These are phyloP conservation scores for Cyclura pinguis DNA, from an alignment of 2,797 vertebrate genomes.

Conservation along the genomic window DNA sequence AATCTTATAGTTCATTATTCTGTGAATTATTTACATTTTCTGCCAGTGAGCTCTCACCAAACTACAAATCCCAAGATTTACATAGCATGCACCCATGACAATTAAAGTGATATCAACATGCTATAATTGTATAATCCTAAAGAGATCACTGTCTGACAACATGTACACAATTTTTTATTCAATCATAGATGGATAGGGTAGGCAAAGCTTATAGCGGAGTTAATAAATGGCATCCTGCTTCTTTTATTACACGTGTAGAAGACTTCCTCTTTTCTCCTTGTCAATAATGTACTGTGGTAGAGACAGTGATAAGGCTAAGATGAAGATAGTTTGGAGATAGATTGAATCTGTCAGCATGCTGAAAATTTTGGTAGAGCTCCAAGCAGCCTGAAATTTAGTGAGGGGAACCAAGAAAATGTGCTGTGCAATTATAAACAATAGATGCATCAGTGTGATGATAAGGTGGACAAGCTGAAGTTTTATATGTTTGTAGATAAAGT, in stretches of 20 bases:
- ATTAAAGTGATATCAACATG: too few species aligned
- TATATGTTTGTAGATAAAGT: constrained; percentile 44
- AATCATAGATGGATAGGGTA: constrained; percentile 21
- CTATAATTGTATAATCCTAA: rapidly evolving
- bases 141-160: too few species aligned
- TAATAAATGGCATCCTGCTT: constrained; percentile 45
- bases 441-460: constrained; percentile 40
- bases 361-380: constrained; percentile 71
- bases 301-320: constrained; percentile 66
- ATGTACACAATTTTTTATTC: not conserved
- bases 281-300: constrained; percentile 38
- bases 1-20: too few species aligned
- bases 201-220: constrained; percentile 34
- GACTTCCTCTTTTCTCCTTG: constrained; percentile 56
- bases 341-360: constrained; percentile 67
- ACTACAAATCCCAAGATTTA: too few species aligned
- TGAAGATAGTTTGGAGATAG: constrained; percentile 69
- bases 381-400: constrained; percentile 52
- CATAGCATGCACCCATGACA: too few species aligned
- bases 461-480: constrained; percentile 39
- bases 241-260: constrained; percentile 42
- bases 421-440: constrained; percentile 43
- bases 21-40: too few species aligned
- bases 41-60: too few species aligned
- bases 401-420: constrained; percentile 61